Percentiles rank a stretch among this genome's conserved stretches.
These are phyloP conservation scores for Limnothrissa miodon DNA, from an alignment of 2,113 vertebrate species.

Conservation along the genomic window DNA sequence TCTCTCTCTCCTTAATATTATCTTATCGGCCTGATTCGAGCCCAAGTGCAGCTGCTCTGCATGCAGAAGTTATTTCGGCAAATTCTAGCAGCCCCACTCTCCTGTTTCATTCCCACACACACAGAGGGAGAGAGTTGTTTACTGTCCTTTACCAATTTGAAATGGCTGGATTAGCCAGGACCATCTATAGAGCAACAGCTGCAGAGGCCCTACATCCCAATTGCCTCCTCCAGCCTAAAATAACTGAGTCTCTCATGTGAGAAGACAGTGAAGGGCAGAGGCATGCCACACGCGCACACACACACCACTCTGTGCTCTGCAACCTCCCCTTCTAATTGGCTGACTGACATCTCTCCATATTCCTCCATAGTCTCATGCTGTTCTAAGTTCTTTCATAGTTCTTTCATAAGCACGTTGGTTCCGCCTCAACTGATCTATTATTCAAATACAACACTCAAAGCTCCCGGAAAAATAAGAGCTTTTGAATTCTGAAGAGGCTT, in stretches of 20 bases:
- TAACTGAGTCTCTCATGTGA: background rate
- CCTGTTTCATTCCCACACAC: background rate
- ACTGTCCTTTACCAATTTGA: conserved; percentile 36
- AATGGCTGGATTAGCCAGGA: conserved; percentile 56
- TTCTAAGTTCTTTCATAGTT: background rate
- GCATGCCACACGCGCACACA: background rate
- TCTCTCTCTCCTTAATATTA: background rate
- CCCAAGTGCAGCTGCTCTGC: background rate
- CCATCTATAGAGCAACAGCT: conserved; percentile 68
- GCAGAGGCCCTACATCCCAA: conserved; percentile 47
- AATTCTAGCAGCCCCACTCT: background rate
- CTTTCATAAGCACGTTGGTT: background rate
- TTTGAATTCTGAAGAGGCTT: background rate
- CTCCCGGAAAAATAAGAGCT: background rate
- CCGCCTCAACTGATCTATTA: background rate
- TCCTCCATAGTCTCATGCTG: background rate
- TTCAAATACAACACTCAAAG: background rate
- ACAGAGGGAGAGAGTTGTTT: conserved; percentile 9
- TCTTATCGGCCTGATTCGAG: background rate
- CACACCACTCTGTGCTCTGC: background rate
- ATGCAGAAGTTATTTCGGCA: background rate
- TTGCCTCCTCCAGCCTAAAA: conserved; percentile 43
- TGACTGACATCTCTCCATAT: background rate
- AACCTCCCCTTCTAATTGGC: background rate
- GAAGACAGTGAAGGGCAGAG: background rate